Conservation (phyloP, 1,140 invertebrate genomes). For the Dreissena rostriformis region DNA sequence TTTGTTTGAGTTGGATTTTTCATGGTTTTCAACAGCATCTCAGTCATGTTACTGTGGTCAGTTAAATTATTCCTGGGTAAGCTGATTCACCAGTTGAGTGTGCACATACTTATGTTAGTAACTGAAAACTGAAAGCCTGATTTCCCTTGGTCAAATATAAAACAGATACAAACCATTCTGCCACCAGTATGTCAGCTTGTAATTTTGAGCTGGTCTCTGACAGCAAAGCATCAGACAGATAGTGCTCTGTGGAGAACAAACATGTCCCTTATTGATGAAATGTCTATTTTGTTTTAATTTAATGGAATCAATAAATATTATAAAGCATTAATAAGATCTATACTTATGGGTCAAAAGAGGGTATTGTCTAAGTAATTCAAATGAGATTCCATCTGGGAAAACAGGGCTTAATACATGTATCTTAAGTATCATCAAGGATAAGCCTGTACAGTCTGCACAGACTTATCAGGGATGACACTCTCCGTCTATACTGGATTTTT, state of each 20-base stretch:
- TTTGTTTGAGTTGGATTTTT: neutral
- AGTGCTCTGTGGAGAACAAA: constrained; percentile 54
- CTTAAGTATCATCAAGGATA: neutral
- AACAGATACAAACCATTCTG: constrained; percentile 54
- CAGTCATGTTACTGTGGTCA: neutral
- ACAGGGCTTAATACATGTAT: neutral
- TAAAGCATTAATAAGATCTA: no score
- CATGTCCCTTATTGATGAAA: neutral
- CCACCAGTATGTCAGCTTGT: constrained; percentile 59
- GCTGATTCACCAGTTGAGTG: neutral
- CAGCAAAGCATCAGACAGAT: constrained; percentile 38
- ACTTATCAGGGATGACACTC: neutral
- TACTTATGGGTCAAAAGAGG: neutral
- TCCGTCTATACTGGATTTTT: neutral
- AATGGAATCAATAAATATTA: no score
- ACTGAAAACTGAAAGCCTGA: neutral
- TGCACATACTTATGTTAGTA: neutral
- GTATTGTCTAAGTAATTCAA: neutral
- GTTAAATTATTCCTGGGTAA: neutral
- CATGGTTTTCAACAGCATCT: neutral
- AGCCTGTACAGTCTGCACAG: neutral
- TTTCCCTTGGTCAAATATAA: neutral
- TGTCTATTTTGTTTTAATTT: neutral
- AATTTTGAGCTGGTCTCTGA: constrained; percentile 36
- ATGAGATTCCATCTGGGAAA: neutral